phyloP scores from a whole-genome alignment of 2,797 vertebrate species.

The Chaetophractus vellerosus region DNA sequence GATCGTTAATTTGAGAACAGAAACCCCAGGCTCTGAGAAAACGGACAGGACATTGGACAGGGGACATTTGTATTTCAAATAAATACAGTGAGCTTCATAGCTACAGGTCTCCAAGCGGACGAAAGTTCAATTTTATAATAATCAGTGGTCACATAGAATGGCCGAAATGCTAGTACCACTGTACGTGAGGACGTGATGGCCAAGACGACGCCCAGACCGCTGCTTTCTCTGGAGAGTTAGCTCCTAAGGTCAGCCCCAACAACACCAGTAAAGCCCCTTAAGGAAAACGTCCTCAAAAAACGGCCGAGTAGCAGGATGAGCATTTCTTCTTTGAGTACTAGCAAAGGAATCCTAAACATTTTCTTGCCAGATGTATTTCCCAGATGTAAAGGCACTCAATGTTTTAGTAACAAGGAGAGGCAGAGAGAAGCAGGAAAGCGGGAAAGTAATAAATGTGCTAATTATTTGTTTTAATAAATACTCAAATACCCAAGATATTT shows the following conservation, averaged over 20 bases:
- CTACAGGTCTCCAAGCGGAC: slow-evolving; percentile 42
- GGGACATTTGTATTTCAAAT: slow-evolving; percentile 58
- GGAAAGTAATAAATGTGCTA: neutral
- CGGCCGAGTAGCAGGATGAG: neutral
- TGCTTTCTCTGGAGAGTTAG: slow-evolving; percentile 74
- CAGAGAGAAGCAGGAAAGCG: slow-evolving; percentile 20
- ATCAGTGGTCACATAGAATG: slow-evolving; percentile 80
- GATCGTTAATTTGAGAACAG: slow-evolving; percentile 63
- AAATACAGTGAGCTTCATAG: slow-evolving; percentile 33
- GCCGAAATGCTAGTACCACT: slow-evolving; percentile 49
- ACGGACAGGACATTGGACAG: slow-evolving; percentile 44
- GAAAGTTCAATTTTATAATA: slow-evolving; percentile 58
- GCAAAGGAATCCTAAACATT: slow-evolving; percentile 78
- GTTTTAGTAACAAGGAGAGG: slow-evolving; percentile 15
- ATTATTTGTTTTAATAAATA: slow-evolving; percentile 60
- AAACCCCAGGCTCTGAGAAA: slow-evolving; percentile 59
- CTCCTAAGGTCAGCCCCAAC: slow-evolving; percentile 64
- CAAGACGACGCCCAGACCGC: slow-evolving; percentile 55
- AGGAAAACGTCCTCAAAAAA: slow-evolving; percentile 67
- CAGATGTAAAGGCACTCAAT: slow-evolving; percentile 44
- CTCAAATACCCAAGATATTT: neutral
- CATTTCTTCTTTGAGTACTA: slow-evolving; percentile 77
- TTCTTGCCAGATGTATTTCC: slow-evolving; percentile 78
- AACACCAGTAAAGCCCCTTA: slow-evolving; percentile 46
- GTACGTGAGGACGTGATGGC: slow-evolving; percentile 12